phyloP scores from a whole-genome alignment of 1,140 invertebrate species.

The Probaryconus sp. region DNA sequence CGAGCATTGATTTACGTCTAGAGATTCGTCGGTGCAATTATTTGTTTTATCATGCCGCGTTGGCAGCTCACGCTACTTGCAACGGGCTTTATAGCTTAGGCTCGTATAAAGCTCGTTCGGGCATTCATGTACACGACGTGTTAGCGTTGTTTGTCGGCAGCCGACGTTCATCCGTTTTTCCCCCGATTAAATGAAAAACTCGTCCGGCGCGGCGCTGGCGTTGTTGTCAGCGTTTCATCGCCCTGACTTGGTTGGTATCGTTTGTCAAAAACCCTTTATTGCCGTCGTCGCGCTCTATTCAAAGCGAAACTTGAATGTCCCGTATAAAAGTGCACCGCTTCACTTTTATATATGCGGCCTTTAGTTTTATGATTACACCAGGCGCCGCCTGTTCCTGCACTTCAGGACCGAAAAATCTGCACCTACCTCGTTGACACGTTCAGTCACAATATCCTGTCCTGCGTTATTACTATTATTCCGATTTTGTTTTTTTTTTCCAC shows the following conservation, averaged over 20 bases:
- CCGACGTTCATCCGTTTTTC: conserved; percentile 54
- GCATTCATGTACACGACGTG: conserved; percentile 50
- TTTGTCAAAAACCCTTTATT: conserved; percentile 67
- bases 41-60: conserved; percentile 41
- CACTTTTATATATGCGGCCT: conserved; percentile 62
- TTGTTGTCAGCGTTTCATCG: conserved; percentile 50
- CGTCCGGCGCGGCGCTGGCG: conserved; percentile 1
- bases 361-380: conserved; percentile 63
- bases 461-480: conserved; percentile 1
- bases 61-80: conserved; percentile 50
- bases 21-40: conserved; percentile 24
- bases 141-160: conserved; percentile 54
- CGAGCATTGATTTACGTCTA: conserved; percentile 38
- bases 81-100: conserved; percentile 42
- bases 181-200: conserved; percentile 61
- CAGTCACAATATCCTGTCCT: conserved; percentile 52
- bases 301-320: conserved; percentile 63
- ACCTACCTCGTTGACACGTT: conserved; percentile 43
- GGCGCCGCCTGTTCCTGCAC: conserved; percentile 57
- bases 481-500: conserved; percentile 45
- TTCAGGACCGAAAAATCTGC: conserved; percentile 51
- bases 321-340: conserved; percentile 62
- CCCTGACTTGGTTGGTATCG: conserved; percentile 51
- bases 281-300: conserved; percentile 63
- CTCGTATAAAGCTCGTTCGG: conserved; percentile 41